phyloP scores from a whole-genome alignment of 2,888 invertebrate genomes.

The Xestoiulus laeticollis region DNA sequence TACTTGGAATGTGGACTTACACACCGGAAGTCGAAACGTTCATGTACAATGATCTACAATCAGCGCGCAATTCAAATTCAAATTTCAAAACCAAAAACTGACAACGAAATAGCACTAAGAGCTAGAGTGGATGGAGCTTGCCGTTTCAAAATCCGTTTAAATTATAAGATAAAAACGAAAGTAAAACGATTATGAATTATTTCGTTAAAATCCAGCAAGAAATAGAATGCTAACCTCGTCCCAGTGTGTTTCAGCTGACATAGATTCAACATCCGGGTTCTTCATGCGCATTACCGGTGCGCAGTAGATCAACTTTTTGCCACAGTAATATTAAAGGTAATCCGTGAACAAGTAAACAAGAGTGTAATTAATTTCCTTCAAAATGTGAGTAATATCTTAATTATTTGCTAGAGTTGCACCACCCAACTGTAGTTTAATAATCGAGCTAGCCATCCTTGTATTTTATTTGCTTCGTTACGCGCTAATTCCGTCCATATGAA shows the following conservation, averaged over 20 bases:
- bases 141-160: not conserved
- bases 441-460: not conserved
- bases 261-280: slow-evolving; percentile 40
- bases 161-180: not conserved
- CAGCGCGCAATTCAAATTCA: not conserved
- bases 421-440: not conserved
- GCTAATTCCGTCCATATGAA: not conserved
- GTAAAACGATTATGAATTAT: not conserved
- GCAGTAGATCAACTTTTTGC: slow-evolving; percentile 32
- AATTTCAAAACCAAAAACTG: not conserved
- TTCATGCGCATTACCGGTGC: slow-evolving; percentile 31
- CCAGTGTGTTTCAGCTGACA: slow-evolving; percentile 35
- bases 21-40: not conserved
- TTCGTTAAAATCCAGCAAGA: not conserved
- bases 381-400: slow-evolving; percentile 31
- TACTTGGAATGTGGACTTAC: not conserved
- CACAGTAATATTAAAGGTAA: slow-evolving; percentile 23
- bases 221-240: not conserved
- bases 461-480: not conserved
- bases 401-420: not conserved
- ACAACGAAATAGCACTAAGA: not conserved
- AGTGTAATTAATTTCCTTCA: slow-evolving; percentile 40
- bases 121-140: not conserved
- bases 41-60: not conserved
- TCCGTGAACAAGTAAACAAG: slow-evolving; percentile 39